phyloP scores from a whole-genome alignment of 2,888 invertebrate species.

The Archaeoteleia sp. region DNA sequence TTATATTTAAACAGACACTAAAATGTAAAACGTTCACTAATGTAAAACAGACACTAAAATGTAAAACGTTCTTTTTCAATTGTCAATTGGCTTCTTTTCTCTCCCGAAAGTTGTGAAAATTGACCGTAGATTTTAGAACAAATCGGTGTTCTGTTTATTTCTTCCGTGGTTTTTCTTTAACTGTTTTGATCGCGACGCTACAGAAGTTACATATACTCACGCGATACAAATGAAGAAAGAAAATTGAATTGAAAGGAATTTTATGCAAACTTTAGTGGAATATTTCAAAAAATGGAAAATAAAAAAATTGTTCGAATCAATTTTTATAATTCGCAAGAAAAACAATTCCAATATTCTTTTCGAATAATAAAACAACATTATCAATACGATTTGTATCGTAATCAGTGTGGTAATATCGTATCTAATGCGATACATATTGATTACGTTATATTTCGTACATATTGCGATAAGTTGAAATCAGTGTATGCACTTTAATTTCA shows the following conservation, averaged over 20 bases:
- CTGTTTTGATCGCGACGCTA: constrained; percentile 44
- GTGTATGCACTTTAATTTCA: no score
- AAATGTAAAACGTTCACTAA: constrained; percentile 12
- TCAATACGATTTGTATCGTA: no score
- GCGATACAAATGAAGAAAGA: no score
- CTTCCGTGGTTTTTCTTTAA: background rate
- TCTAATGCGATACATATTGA: constrained; percentile 25
- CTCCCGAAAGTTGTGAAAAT: constrained; percentile 47
- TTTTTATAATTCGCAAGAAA: no score
- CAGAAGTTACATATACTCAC: constrained; percentile 34
- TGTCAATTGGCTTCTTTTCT: constrained; percentile 20
- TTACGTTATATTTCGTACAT: constrained; percentile 5
- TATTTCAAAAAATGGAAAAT: no score
- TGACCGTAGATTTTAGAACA: constrained; percentile 32
- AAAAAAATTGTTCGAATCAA: no score
- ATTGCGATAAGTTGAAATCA: no score
- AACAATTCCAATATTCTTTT: no score
- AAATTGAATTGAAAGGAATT: no score
- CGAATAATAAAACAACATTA: no score
- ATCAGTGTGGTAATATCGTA: constrained; percentile 14
- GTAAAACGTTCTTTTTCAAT: constrained; percentile 8
- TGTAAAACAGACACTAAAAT: constrained; percentile 18
- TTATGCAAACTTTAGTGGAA: no score
- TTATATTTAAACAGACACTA: constrained; percentile 9
- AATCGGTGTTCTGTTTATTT: constrained; percentile 18